Evolutionary conservation across 2,797 vertebrate genomes (phyloP).

Genomic region (Halcyon chelicuti): DNA sequence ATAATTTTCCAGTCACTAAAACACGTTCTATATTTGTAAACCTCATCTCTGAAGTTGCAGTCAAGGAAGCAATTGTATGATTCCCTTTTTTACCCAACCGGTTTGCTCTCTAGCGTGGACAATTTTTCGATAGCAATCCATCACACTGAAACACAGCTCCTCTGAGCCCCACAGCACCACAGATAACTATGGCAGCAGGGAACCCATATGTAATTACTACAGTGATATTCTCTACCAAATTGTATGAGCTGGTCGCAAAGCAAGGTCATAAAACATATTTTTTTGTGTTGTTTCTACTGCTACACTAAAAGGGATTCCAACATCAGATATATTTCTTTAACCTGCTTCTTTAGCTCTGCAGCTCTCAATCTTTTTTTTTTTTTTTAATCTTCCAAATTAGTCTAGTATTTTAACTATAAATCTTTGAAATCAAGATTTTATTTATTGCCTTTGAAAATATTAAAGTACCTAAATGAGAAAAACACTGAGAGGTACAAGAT

Average conservation of each 20-base stretch:
- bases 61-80: neutral
- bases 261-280: constrained; percentile 26
- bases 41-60: neutral
- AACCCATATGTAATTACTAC: constrained; percentile 47
- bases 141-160: constrained; percentile 23
- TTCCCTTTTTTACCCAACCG: neutral
- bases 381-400: neutral
- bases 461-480: constrained; percentile 26
- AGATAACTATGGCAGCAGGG: constrained; percentile 24
- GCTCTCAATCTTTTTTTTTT: neutral
- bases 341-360: neutral
- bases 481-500: neutral
- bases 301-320: neutral
- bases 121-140: constrained; percentile 31
- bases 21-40: fast-evolving
- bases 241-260: neutral
- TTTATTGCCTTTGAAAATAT: constrained; percentile 43
- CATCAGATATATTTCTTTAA: neutral
- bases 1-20: neutral
- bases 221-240: constrained; percentile 30
- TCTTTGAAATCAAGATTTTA: constrained; percentile 32
- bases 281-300: neutral
- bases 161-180: neutral
- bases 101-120: neutral
- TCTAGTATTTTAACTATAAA: neutral